A percentile compares a stretch with the other conserved stretches of the same genome.
These are phyloP conservation scores for Drosophila tanythrix DNA, from an alignment of 2,888 invertebrate genomes.

Conservation along the genomic window DNA sequence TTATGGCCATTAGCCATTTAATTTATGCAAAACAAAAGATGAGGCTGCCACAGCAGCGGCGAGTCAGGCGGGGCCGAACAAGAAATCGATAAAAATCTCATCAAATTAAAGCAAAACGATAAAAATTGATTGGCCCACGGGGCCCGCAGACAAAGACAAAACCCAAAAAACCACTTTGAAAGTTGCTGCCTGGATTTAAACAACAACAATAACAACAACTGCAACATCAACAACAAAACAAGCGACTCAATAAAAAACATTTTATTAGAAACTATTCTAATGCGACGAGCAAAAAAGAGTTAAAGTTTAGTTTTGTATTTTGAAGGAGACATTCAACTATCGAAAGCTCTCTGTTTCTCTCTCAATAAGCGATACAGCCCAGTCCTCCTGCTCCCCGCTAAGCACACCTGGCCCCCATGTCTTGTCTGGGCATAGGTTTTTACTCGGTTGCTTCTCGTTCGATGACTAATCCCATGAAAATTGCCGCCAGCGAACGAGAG, in stretches of 20 bases:
- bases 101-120: constrained; percentile 78
- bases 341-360: not conserved
- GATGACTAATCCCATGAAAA: constrained; percentile 78
- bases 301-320: constrained; percentile 9
- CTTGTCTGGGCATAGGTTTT: constrained; percentile 27
- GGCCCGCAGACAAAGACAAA: constrained; percentile 12
- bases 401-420: constrained; percentile 1
- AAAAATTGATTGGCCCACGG: constrained; percentile 71
- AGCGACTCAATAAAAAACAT: constrained; percentile 42
- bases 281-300: constrained; percentile 24
- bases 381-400: not conserved
- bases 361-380: not conserved
- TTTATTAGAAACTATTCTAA: constrained; percentile 60
- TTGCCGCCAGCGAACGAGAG: constrained; percentile 61
- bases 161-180: constrained; percentile 39
- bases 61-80: constrained; percentile 34
- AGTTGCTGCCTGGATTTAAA: constrained; percentile 25
- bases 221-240: not conserved
- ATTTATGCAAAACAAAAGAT: constrained; percentile 68
- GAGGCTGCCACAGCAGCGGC: constrained; percentile 18
- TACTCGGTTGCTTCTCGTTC: constrained; percentile 34
- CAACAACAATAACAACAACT: not conserved
- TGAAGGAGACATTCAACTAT: constrained; percentile 19
- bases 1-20: constrained; percentile 71
- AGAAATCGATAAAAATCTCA: constrained; percentile 76